These are phyloP conservation scores for Ophiodon elongatus DNA, from an alignment of 2,113 vertebrate species.

Conservation along the genomic window DNA sequence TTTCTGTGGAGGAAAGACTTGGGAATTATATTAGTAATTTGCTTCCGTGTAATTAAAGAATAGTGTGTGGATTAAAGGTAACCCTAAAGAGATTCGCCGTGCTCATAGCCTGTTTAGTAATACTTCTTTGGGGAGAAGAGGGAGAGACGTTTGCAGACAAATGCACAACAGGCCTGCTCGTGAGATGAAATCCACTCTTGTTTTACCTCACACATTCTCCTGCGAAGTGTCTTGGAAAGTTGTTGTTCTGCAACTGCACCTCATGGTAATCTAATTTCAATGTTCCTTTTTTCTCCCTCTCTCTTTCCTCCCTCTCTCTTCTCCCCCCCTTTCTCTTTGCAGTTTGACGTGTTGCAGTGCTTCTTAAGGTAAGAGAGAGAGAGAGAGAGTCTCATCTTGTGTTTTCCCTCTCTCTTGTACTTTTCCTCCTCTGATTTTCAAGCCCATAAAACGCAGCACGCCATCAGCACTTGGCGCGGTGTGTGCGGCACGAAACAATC, in stretches of 20 bases:
- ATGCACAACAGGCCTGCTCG: background rate
- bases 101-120: background rate
- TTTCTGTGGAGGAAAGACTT: background rate
- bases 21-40: background rate
- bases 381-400: constrained; percentile 63
- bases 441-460: constrained; percentile 63
- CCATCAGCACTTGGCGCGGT: constrained; percentile 60
- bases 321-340: constrained; percentile 38
- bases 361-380: constrained; percentile 77
- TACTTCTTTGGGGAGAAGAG: background rate
- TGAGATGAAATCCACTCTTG: constrained; percentile 12
- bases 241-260: constrained; percentile 29
- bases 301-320: background rate
- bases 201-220: constrained; percentile 15
- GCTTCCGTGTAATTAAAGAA: background rate
- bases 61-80: background rate
- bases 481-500: constrained; percentile 65
- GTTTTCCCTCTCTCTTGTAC: constrained; percentile 41
- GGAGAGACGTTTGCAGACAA: background rate
- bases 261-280: constrained; percentile 53
- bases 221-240: constrained; percentile 53
- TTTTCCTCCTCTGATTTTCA: constrained; percentile 61
- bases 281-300: constrained; percentile 32
- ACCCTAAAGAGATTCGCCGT: background rate
- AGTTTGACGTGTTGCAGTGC: constrained; percentile 71